Conservation (phyloP, 2,888 invertebrate species). For the Esperia sulphurella region DNA sequence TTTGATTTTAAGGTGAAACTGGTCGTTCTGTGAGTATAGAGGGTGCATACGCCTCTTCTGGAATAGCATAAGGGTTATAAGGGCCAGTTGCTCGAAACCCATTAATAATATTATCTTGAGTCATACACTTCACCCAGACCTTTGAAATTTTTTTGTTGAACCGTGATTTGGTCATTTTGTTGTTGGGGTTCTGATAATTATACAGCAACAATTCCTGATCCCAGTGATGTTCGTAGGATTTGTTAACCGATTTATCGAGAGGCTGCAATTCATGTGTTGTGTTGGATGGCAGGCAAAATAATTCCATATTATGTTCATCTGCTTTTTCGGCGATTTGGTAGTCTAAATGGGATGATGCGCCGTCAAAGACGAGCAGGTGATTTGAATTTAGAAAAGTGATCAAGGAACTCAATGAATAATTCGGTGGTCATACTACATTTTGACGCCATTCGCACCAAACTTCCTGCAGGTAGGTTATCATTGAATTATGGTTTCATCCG, state of each 20-base stretch:
- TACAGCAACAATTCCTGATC: constrained; percentile 1
- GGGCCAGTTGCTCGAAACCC: constrained; percentile 19
- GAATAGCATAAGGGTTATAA: constrained; percentile 12
- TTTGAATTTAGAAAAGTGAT: constrained; percentile 14
- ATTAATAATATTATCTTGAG: constrained; percentile 15
- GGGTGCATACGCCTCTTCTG: constrained; percentile 15
- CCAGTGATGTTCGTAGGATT: constrained; percentile 4
- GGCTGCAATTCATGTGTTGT: constrained; percentile 19
- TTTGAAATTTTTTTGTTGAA: constrained; percentile 1
- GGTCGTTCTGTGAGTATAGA: constrained; percentile 2
- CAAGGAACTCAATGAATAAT: constrained; percentile 8
- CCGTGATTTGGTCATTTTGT: constrained; percentile 3
- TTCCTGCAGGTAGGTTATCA: constrained; percentile 16
- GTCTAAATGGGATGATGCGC: constrained; percentile 14
- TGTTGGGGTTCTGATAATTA: not conserved
- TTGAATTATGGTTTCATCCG: constrained; percentile 11
- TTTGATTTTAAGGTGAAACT: too few relatives aligned
- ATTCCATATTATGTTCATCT: constrained; percentile 12
- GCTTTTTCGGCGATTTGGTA: constrained; percentile 10
- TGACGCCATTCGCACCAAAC: constrained; percentile 13
- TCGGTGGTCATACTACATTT: constrained; percentile 16
- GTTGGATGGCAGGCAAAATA: constrained; percentile 15
- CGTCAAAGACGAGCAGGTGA: constrained; percentile 13
- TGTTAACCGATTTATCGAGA: constrained; percentile 14
- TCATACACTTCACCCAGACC: constrained; percentile 11